A percentile compares a stretch with the other conserved stretches of the same genome.
These are phyloP conservation scores for Scopus umbretta DNA, from an alignment of 2,113 vertebrate genomes.

Conservation along the genomic window DNA sequence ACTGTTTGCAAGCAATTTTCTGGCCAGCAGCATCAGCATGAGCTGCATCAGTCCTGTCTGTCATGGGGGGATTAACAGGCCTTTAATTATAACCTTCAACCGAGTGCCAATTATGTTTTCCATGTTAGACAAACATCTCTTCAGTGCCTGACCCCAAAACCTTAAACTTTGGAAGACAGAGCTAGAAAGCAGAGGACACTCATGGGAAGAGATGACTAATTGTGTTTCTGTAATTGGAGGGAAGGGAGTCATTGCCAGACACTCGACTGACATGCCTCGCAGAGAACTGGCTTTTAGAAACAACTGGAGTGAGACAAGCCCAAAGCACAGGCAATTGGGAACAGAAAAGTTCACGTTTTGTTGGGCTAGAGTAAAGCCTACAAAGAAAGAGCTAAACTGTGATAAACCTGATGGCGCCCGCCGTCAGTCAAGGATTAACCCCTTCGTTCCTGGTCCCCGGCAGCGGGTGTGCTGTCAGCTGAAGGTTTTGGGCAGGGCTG, in stretches of 20 bases:
- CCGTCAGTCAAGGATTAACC: not conserved
- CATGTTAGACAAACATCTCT: not conserved
- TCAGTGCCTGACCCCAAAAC: not conserved
- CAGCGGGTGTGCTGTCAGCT: not conserved
- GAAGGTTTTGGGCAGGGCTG: not conserved
- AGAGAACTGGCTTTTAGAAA: not conserved
- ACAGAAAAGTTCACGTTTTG: not conserved
- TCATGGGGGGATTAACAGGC: not conserved
- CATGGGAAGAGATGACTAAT: not conserved
- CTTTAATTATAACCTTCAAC: not conserved
- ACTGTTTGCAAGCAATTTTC: not conserved
- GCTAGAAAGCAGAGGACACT: not conserved
- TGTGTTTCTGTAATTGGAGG: not conserved
- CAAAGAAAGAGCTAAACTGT: not conserved
- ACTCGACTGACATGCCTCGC: accelerated
- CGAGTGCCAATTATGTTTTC: not conserved
- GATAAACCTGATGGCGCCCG: accelerated
- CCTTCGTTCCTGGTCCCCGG: not conserved
- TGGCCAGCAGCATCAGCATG: not conserved
- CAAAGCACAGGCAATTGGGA: not conserved
- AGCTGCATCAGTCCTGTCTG: not conserved
- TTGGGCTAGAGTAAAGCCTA: not conserved
- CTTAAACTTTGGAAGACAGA: not conserved
- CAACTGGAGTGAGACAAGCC: not conserved
- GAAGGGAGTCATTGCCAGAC: not conserved